Conservation (phyloP, 2,113 vertebrate species). For the Nestor notabilis region DNA sequence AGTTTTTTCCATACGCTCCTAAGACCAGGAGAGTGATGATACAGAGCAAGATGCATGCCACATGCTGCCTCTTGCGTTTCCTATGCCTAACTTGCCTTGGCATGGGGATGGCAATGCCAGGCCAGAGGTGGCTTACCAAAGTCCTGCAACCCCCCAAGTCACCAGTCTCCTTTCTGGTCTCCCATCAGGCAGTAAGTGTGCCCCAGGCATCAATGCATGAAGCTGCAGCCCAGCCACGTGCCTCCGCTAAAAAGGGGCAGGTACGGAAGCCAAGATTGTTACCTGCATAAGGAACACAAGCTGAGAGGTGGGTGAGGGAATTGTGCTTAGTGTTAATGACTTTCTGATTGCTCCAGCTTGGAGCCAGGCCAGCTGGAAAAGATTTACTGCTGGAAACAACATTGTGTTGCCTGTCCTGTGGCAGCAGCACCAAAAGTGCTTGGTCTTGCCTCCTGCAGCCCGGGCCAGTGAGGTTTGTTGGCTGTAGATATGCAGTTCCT, state of each 20-base stretch:
- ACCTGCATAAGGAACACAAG: not conserved
- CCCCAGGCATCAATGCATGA: not conserved
- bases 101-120: rapidly evolving
- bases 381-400: not conserved
- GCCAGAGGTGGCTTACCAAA: not conserved
- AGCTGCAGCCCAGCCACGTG: not conserved
- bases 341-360: not conserved
- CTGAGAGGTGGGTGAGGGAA: not conserved
- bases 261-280: not conserved
- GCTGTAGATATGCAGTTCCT: not conserved
- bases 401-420: not conserved
- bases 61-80: not conserved
- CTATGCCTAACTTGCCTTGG: not conserved
- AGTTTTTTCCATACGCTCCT: not conserved
- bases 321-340: not conserved
- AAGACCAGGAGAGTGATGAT: not conserved
- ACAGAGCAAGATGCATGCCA: rapidly evolving
- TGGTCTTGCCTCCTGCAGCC: not conserved
- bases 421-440: not conserved
- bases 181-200: not conserved
- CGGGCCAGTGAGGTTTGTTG: not conserved
- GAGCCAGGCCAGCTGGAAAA: not conserved
- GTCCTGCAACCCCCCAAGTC: not conserved
- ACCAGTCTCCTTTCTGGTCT: not conserved
- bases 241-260: not conserved